Evolutionary conservation across 1,140 invertebrate species (phyloP), one percentile per base, ranked within the genome.

Genomic region (Nasonia vitripennis): DNA sequence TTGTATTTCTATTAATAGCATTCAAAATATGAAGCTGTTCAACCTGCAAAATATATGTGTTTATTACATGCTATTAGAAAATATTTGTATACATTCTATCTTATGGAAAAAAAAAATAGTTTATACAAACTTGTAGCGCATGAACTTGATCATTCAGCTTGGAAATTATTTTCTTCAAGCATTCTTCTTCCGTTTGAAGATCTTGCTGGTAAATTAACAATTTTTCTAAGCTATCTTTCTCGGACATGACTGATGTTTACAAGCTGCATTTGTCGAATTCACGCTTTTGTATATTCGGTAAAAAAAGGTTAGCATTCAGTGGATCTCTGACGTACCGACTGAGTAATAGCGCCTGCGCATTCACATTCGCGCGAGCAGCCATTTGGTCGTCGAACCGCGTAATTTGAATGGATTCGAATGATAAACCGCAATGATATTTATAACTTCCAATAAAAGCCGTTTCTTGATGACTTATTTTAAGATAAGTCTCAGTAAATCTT

Each of bases 11-110:
- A n/a, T 86, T 87, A 27, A 88, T 83, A 73, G 82, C 62, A 77
- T 89, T 89, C 48, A 88, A 79, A 74, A 93, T 88, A 83, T 93
- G 89, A 85, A 93, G 89, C 78, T 89, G 89, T 87, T 93, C 92
- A 5, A 93, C 89, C 92, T 92, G 85, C 37, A 86, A 88, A 23
- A 74, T 84, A 34, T 68, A 83, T 9, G 74, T 79, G 68, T 87
- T 74, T 45, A 79, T 51, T 77, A 62, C 68, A 34, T 12, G 27
- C 12, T 27, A 71, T 12, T 11, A 12, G 2, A 11, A 71, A 71
- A 31, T 14, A 71, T 31, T 71, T 31, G 9, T 10, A 23, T 31
- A 23, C 12, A 71, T 12, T 1, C 14, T 71, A 71, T 71, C 2
- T 48, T 74, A 37, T 74, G 11, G 45, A 17, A 71, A 45, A 83